These are phyloP conservation scores for Varecia variegata DNA, from an alignment of 2,797 vertebrate species.

Conservation along the genomic window DNA sequence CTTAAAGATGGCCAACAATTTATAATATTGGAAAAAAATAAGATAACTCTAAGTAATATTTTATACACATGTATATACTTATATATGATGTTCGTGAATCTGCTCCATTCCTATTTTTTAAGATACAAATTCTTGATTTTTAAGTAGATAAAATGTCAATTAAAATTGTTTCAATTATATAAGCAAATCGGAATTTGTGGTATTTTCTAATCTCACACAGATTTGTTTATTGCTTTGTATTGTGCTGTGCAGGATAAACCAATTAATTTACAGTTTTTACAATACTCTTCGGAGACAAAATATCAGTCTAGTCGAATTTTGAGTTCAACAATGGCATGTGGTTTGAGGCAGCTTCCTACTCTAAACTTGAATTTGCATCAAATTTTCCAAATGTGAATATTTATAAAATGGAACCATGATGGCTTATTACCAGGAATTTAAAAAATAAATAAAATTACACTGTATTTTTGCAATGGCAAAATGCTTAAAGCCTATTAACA, in stretches of 20 bases:
- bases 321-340: background rate
- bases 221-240: conserved; percentile 39
- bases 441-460: background rate
- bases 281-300: background rate
- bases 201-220: background rate
- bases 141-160: conserved; percentile 55
- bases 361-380: conserved; percentile 27
- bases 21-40: background rate
- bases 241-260: background rate
- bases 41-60: background rate
- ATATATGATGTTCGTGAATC: background rate
- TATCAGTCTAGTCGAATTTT: background rate
- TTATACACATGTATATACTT: background rate
- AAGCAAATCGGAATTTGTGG: conserved; percentile 47
- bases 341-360: conserved; percentile 1
- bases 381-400: background rate
- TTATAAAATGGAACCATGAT: conserved; percentile 6
- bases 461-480: conserved; percentile 22
- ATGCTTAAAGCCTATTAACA: background rate
- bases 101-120: background rate
- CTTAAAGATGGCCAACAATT: background rate
- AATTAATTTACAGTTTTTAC: conserved; percentile 55
- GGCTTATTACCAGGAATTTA: background rate
- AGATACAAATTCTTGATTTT: conserved; percentile 54
- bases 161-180: background rate